Percentiles rank a stretch among this genome's conserved stretches.
These are phyloP conservation scores for Neosilurus mollespiculum DNA, from an alignment of 2,797 vertebrate genomes.

Conservation along the genomic window DNA sequence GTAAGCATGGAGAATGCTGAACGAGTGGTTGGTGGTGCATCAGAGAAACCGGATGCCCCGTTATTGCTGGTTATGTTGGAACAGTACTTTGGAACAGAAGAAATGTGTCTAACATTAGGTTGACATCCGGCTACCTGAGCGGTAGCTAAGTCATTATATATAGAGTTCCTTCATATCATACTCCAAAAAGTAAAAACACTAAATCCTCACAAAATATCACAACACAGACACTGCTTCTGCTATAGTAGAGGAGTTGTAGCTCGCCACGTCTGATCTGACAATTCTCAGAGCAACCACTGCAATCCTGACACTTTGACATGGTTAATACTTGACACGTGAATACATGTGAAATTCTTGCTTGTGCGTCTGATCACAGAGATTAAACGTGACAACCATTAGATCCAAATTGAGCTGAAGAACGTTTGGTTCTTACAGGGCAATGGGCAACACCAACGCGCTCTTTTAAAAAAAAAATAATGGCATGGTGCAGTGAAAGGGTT, in stretches of 20 bases:
- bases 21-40: not conserved
- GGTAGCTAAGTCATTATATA: not conserved
- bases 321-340: not conserved
- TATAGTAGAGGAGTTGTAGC: not conserved
- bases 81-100: slow-evolving; percentile 9
- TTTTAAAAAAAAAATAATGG: not conserved
- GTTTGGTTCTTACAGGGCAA: not conserved
- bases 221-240: not conserved
- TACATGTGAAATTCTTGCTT: too few species aligned
- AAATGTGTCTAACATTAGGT: not conserved
- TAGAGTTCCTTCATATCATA: not conserved
- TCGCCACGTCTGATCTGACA: not conserved
- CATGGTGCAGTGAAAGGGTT: too few species aligned
- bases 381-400: not conserved
- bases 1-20: not conserved
- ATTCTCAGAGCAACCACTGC: not conserved
- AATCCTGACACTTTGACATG: too few species aligned
- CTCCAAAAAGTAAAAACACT: not conserved
- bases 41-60: not conserved
- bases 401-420: not conserved
- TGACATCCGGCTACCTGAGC: not conserved
- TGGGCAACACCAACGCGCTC: not conserved
- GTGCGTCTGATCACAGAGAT: not conserved
- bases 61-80: slow-evolving; percentile 1
- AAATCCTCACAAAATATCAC: not conserved